Conservation (phyloP, 2,888 invertebrate species). For the Eupithecia centaureata region DNA sequence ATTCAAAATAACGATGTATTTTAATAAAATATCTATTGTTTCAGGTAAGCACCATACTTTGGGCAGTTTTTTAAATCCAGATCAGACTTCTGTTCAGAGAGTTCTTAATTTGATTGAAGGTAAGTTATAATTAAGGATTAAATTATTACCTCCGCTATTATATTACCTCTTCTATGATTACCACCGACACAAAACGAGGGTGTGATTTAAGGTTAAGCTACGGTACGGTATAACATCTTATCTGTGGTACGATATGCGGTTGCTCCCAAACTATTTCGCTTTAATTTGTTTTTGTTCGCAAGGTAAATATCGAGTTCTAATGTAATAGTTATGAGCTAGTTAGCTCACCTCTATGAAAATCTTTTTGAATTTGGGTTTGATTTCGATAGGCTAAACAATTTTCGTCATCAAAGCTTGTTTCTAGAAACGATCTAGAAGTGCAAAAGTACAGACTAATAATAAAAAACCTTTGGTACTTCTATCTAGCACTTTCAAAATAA, state of each 20-base stretch:
- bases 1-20: neutral
- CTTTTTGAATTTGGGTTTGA: no score
- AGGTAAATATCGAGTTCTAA: neutral
- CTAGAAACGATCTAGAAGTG: neutral
- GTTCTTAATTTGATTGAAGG: no score
- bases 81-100: neutral
- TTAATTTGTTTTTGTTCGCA: neutral
- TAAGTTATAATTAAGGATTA: no score
- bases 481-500: conserved; percentile 3
- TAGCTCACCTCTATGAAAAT: neutral
- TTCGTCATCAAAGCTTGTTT: neutral
- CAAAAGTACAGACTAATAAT: neutral
- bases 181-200: neutral
- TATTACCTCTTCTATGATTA: no score
- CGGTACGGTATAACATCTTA: no score
- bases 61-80: conserved; percentile 53
- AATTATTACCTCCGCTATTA: neutral
- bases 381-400: neutral
- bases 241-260: neutral
- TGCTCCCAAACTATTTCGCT: neutral
- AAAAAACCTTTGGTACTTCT: neutral
- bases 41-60: conserved; percentile 75
- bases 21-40: conserved; percentile 53
- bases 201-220: neutral
- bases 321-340: neutral